Conservation (phyloP, 2,888 invertebrate genomes). For the Epinotia brunnichana region DNA sequence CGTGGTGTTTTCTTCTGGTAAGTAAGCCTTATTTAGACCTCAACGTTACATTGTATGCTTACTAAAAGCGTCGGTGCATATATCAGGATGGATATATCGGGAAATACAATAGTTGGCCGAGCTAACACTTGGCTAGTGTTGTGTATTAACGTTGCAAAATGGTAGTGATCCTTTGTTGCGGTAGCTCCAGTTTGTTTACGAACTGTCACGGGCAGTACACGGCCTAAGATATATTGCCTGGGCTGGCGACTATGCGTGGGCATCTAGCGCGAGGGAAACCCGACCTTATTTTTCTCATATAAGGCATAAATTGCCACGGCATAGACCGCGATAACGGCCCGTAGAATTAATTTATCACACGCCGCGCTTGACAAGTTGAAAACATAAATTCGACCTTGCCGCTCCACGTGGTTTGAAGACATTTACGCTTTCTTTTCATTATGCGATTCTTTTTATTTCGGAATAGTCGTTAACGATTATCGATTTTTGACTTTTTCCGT, state of each 20-base stretch:
- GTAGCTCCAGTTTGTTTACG: conserved; percentile 85
- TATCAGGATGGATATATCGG: conserved; percentile 52
- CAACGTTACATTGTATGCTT: conserved; percentile 46
- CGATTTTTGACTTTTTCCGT: conserved; percentile 47
- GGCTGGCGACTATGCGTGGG: conserved; percentile 84
- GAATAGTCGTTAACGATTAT: conserved; percentile 47
- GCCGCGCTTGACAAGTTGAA: conserved; percentile 85
- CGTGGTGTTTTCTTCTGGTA: conserved; percentile 73
- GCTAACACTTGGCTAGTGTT: conserved; percentile 47
- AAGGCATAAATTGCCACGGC: conserved; percentile 55
- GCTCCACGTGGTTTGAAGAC: conserved; percentile 81
- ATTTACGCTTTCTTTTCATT: conserved; percentile 63
- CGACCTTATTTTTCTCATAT: conserved; percentile 50
- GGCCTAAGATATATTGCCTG: conserved; percentile 85
- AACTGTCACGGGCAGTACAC: conserved; percentile 84
- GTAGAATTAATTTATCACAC: conserved; percentile 85
- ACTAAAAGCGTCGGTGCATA: conserved; percentile 45
- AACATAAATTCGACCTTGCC: conserved; percentile 84
- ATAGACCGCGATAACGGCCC: conserved; percentile 73
- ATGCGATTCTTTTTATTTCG: conserved; percentile 48
- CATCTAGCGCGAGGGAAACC: conserved; percentile 56
- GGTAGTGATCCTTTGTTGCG: conserved; percentile 75
- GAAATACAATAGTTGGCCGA: conserved; percentile 46
- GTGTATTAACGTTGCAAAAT: conserved; percentile 56
- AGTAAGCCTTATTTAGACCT: conserved; percentile 54